Conservation (phyloP, 2,113 vertebrate genomes). For the Corythaixoides concolor region DNA sequence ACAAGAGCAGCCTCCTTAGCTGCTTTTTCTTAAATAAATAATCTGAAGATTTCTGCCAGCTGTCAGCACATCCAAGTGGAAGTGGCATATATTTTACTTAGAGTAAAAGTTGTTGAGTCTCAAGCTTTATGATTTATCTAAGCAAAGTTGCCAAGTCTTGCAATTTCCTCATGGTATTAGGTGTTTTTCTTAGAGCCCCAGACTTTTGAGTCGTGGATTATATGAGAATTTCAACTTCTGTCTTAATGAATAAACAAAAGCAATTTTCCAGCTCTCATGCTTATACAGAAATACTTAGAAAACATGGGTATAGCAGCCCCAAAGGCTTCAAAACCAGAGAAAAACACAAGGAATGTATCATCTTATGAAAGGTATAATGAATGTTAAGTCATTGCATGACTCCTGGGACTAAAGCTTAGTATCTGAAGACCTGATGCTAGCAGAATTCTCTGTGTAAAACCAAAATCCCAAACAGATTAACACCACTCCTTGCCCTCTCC, state of each 20-base stretch:
- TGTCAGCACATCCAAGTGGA: not conserved
- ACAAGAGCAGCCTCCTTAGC: not conserved
- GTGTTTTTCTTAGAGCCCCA: not conserved
- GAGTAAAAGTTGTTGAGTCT: not conserved
- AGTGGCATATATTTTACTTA: not conserved
- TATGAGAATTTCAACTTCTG: not conserved
- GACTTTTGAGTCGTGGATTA: not conserved
- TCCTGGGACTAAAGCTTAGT: not conserved
- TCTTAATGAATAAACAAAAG: not conserved
- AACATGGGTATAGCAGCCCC: not conserved
- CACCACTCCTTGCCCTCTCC: not conserved
- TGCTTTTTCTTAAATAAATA: conserved; percentile 23
- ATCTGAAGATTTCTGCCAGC: not conserved
- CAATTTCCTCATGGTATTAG: not conserved
- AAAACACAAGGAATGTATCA: not conserved
- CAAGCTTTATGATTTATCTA: not conserved
- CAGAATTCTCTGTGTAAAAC: not conserved
- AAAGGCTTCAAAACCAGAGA: not conserved
- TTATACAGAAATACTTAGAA: not conserved
- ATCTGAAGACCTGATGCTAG: not conserved
- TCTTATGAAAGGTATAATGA: not conserved
- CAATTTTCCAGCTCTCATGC: not conserved
- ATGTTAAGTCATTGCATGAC: not conserved
- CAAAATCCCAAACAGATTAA: not conserved
- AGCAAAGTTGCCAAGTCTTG: not conserved